Evolutionary conservation across 2,113 vertebrate species (phyloP).

Genomic region (Brachyistius frenatus): DNA sequence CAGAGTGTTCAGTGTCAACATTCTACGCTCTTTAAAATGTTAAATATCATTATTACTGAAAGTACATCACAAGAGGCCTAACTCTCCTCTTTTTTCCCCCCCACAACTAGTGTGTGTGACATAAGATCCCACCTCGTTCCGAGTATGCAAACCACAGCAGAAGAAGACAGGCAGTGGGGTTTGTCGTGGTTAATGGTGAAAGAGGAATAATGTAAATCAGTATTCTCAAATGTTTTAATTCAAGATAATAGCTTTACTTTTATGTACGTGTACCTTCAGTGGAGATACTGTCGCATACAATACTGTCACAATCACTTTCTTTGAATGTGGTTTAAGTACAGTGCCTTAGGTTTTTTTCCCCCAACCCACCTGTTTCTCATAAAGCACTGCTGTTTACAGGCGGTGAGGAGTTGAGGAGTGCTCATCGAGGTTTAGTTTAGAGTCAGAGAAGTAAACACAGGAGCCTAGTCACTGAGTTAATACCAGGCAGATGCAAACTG

Average conservation of each 20-base stretch:
- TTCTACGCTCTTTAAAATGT: slow-evolving; percentile 32
- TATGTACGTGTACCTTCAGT: background rate
- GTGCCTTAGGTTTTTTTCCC: background rate
- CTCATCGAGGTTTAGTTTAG: slow-evolving; percentile 67
- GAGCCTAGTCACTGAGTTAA: slow-evolving; percentile 35
- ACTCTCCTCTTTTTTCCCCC: slow-evolving; percentile 40
- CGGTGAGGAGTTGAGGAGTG: slow-evolving; percentile 37
- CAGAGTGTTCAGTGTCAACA: slow-evolving; percentile 52
- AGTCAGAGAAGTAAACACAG: slow-evolving; percentile 65
- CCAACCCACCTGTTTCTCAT: slow-evolving; percentile 74
- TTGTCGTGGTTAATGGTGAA: background rate
- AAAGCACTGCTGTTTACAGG: slow-evolving; percentile 74
- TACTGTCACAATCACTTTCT: background rate
- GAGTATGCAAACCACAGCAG: slow-evolving; percentile 47
- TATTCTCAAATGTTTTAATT: background rate
- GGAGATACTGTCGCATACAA: background rate
- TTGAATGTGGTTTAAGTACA: slow-evolving; percentile 2
- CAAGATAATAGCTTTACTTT: background rate
- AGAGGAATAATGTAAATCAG: background rate
- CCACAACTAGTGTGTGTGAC: slow-evolving; percentile 56
- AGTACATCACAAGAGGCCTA: slow-evolving; percentile 5
- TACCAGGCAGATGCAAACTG: slow-evolving; percentile 32
- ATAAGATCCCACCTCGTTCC: slow-evolving; percentile 16
- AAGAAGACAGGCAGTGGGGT: background rate
- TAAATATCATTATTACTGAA: slow-evolving; percentile 33